Conservation (phyloP, 2,113 vertebrate genomes). For the Willisornis vidua region DNA sequence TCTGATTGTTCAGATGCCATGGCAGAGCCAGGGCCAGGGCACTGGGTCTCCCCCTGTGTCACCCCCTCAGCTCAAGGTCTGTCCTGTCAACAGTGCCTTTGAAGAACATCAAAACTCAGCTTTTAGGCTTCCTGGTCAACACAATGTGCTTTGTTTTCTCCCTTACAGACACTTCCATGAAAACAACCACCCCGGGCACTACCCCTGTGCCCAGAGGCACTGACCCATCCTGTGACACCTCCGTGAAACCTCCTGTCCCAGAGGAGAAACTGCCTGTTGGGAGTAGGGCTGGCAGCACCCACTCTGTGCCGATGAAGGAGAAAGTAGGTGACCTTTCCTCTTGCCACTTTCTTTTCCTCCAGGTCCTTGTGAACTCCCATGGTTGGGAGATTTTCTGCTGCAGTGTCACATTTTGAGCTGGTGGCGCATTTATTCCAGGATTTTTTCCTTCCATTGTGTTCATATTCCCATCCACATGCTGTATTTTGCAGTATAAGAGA, state of each 20-base stretch:
- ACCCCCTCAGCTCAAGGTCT: background rate
- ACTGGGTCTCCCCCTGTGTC: background rate
- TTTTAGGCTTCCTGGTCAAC: background rate
- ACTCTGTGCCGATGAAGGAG: accelerated
- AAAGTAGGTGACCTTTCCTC: constrained; percentile 13
- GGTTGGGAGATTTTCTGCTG: background rate
- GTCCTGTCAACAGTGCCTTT: background rate
- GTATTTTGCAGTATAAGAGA: background rate
- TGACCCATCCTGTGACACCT: background rate
- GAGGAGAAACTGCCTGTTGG: accelerated
- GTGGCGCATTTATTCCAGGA: background rate
- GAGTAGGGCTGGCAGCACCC: background rate
- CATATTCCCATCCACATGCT: accelerated
- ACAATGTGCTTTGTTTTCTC: background rate
- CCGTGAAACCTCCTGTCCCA: background rate
- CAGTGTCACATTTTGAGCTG: background rate
- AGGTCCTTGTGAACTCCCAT: background rate
- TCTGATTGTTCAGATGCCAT: accelerated
- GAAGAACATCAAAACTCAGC: background rate
- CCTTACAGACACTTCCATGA: background rate
- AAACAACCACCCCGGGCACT: background rate
- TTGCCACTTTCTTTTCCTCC: background rate
- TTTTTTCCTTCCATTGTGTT: background rate
- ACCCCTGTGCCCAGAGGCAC: background rate
- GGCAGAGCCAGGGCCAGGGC: background rate